Evolutionary conservation across 2,888 invertebrate genomes (phyloP).

Genomic region (Thecocarcelia acutangulata): DNA sequence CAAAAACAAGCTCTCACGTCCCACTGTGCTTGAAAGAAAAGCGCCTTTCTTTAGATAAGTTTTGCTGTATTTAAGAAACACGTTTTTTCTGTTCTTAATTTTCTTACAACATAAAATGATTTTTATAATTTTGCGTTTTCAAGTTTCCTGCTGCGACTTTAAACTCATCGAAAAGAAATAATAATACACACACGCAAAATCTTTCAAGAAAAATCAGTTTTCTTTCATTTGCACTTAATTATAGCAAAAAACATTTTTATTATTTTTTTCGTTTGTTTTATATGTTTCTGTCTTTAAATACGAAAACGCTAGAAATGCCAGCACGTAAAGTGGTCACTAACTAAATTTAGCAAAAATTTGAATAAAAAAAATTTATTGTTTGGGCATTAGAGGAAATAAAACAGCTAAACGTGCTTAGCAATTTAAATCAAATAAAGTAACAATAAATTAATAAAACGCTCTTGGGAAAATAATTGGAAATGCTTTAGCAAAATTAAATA

Average conservation of each 20-base stretch:
- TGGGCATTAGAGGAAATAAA: conserved; percentile 39
- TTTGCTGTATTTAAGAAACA: no score
- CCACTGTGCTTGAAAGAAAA: no score
- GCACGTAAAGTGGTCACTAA: conserved; percentile 66
- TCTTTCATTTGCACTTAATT: conserved; percentile 22
- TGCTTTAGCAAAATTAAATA: no score
- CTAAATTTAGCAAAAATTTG: conserved; percentile 61
- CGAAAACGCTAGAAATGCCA: conserved; percentile 56
- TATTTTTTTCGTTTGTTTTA: conserved; percentile 13
- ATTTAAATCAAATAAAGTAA: conserved; percentile 6
- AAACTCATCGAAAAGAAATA: conserved; percentile 8
- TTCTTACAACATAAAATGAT: conserved; percentile 26
- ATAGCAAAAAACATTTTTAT: conserved; percentile 22
- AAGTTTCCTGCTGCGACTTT: conserved; percentile 42
- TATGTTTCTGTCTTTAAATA: conserved; percentile 28
- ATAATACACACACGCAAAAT: not conserved
- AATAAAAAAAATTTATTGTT: conserved; percentile 32
- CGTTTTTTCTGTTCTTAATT: not conserved
- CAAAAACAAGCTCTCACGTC: no score
- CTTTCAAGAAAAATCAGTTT: conserved; percentile 22
- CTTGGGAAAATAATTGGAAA: not conserved
- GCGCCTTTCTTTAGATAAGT: no score
- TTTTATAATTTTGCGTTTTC: conserved; percentile 31
- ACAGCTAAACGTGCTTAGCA: conserved; percentile 55
- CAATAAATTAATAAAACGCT: not conserved